Conservation (phyloP, 2,888 invertebrate species). For the Petrolisthes cinctipes region DNA sequence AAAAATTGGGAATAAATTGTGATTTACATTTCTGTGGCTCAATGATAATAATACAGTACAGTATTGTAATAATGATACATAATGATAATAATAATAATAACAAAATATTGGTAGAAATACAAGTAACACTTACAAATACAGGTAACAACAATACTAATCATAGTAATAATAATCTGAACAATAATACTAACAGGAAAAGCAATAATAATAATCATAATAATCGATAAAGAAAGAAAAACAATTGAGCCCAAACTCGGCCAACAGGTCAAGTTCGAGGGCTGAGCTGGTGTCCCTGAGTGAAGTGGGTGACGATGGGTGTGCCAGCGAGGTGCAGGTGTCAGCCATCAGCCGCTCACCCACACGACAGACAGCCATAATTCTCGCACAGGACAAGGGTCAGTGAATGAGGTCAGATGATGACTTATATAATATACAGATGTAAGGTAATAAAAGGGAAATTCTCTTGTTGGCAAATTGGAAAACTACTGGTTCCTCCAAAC, state of each 20-base stretch:
- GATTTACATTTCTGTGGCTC: too few species aligned
- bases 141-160: too few species aligned
- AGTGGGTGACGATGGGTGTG: conserved; percentile 59
- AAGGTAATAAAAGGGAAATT: neutral
- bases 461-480: too few species aligned
- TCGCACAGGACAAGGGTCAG: conserved; percentile 62
- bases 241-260: neutral
- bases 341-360: conserved; percentile 60
- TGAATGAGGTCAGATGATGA: neutral
- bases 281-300: conserved; percentile 55
- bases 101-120: neutral
- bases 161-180: too few species aligned
- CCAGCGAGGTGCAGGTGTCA: conserved; percentile 61
- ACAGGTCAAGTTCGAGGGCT: conserved; percentile 55
- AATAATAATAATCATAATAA: too few species aligned
- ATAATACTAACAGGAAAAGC: neutral
- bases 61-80: too few species aligned
- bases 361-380: conserved; percentile 64
- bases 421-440: neutral
- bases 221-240: neutral
- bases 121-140: neutral
- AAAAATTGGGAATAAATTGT: too few species aligned
- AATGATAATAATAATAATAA: neutral
- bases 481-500: too few species aligned
- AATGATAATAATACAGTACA: too few species aligned